Evolutionary conservation across 2,888 invertebrate species (phyloP).

Genomic region (Dysmachus trigonus): DNA sequence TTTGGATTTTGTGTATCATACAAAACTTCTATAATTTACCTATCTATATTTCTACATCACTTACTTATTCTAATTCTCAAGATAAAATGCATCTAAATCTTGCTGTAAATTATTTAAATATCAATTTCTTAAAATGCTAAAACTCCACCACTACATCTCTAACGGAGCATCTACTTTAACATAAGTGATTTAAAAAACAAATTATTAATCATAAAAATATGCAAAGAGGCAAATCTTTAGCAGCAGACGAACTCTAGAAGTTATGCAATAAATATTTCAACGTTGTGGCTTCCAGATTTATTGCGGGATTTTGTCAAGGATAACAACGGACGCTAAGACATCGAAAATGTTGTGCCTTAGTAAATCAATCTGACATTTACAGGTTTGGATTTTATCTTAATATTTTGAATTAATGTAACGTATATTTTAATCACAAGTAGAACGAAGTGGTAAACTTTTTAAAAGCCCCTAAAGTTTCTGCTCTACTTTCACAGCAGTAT

Average conservation of each 20-base stretch:
- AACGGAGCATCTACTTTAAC: neutral
- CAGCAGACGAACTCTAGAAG: neutral
- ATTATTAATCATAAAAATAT: neutral
- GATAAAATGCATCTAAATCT: neutral
- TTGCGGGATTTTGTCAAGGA: neutral
- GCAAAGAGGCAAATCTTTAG: neutral
- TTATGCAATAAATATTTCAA: neutral
- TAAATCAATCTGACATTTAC: neutral
- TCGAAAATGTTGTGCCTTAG: neutral
- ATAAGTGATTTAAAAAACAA: neutral
- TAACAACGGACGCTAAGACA: neutral
- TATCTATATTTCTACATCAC: neutral
- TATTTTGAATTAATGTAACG: neutral
- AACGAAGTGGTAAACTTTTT: too few species aligned
- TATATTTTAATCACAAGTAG: neutral
- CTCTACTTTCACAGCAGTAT: too few species aligned
- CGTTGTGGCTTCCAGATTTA: neutral
- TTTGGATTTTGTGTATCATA: neutral
- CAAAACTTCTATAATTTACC: neutral
- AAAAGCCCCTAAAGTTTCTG: too few species aligned
- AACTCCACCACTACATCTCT: neutral
- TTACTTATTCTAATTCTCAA: neutral
- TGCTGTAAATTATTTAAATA: neutral
- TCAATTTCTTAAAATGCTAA: neutral
- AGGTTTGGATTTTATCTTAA: neutral